A percentile compares a stretch with the other conserved stretches of the same genome.
phyloP scores from a whole-genome alignment of 2,888 invertebrate genomes.

The Scelioninae gen. 1 region DNA sequence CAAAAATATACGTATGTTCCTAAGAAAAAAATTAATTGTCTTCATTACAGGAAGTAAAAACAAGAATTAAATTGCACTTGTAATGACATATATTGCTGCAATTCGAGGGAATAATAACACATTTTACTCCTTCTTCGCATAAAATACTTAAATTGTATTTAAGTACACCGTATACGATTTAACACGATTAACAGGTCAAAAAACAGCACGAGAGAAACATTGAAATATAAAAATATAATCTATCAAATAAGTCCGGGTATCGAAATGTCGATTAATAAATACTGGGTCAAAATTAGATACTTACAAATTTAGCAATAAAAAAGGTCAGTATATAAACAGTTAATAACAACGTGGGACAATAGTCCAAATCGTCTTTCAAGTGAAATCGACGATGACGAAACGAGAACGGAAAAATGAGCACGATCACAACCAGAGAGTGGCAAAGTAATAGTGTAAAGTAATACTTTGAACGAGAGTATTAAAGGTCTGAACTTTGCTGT shows the following conservation, averaged over 20 bases:
- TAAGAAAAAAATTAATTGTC: no score
- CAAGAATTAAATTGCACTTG: no score
- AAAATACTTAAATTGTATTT: conserved; percentile 24
- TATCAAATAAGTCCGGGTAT: conserved; percentile 41
- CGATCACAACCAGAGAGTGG: conserved; percentile 63
- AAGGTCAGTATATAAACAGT: conserved; percentile 17
- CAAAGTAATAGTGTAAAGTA: conserved; percentile 28
- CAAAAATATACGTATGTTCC: no score
- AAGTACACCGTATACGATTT: conserved; percentile 43
- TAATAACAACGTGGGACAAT: conserved; percentile 35
- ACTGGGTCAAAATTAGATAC: conserved; percentile 23
- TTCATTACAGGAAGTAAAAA: no score
- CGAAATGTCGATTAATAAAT: conserved; percentile 27
- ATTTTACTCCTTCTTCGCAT: conserved; percentile 19
- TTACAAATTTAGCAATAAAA: conserved; percentile 42
- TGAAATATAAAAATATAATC: conserved; percentile 52
- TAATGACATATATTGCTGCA: no score
- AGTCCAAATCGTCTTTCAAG: conserved; percentile 5
- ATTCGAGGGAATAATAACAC: no score
- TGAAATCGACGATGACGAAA: conserved; percentile 8
- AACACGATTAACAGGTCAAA: conserved; percentile 21
- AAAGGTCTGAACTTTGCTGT: conserved; percentile 20
- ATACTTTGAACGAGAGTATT: conserved; percentile 41
- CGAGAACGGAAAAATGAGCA: conserved; percentile 35
- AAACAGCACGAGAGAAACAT: conserved; percentile 15